Evolutionary conservation across 2,888 invertebrate species (phyloP).

Genomic region (Ichneumoninae sp.): DNA sequence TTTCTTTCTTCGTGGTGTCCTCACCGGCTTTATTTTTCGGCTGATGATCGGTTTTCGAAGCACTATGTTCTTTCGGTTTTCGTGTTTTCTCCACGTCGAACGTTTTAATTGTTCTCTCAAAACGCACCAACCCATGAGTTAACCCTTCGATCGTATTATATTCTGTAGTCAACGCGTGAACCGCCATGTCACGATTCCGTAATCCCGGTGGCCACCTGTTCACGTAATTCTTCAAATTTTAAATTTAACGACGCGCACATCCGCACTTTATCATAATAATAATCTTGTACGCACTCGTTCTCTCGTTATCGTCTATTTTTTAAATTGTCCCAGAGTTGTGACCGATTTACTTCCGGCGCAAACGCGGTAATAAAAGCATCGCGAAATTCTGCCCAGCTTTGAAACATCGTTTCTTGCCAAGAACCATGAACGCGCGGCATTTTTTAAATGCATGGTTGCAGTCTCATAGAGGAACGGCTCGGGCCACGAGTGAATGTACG

Average conservation of each 20-base stretch:
- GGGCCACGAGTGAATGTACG: constrained; percentile 54
- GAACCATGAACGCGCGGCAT: constrained; percentile 53
- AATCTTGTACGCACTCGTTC: constrained; percentile 39
- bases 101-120: background rate
- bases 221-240: constrained; percentile 45
- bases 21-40: background rate
- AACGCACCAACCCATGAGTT: background rate
- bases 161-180: constrained; percentile 22
- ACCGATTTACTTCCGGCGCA: constrained; percentile 22
- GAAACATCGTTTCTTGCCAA: constrained; percentile 26
- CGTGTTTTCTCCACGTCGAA: background rate
- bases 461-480: constrained; percentile 51
- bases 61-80: background rate
- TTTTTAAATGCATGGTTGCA: constrained; percentile 37
- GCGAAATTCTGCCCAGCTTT: constrained; percentile 33
- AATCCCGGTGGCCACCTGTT: constrained; percentile 44
- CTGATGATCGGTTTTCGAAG: background rate
- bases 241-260: constrained; percentile 52
- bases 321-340: constrained; percentile 51
- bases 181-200: constrained; percentile 36
- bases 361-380: constrained; percentile 43
- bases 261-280: constrained; percentile 60
- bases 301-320: constrained; percentile 42
- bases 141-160: background rate
- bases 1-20: background rate